Conservation (phyloP, 2,113 vertebrate genomes). For the Scytalopus superciliaris region DNA sequence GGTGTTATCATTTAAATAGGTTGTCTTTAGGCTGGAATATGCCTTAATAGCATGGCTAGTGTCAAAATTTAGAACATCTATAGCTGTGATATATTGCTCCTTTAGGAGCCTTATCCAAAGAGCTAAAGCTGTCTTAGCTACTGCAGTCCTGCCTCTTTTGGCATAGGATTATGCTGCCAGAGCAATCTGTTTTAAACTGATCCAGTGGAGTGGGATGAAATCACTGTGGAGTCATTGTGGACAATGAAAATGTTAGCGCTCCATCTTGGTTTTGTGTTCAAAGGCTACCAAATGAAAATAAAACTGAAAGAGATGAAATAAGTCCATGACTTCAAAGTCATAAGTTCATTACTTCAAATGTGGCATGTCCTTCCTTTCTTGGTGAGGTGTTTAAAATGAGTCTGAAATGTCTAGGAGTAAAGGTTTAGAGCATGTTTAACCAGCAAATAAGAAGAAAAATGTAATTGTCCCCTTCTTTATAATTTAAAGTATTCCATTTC, state of each 20-base stretch:
- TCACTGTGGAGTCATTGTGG: neutral
- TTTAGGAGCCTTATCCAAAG: neutral
- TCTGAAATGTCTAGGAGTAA: neutral
- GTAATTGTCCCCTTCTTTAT: neutral
- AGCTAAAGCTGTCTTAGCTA: neutral
- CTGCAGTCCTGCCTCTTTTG: neutral
- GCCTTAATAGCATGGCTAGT: neutral
- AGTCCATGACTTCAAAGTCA: neutral
- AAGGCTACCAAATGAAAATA: neutral
- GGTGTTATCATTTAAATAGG: neutral
- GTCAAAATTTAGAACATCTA: neutral
- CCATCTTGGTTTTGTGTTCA: neutral
- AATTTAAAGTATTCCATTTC: neutral
- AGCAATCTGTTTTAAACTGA: neutral
- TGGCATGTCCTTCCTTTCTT: neutral
- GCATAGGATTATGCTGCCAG: neutral
- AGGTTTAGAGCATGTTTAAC: neutral
- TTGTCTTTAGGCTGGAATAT: neutral
- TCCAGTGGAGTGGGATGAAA: neutral
- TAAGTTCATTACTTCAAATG: neutral
- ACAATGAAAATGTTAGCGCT: neutral
- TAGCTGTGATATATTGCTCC: neutral
- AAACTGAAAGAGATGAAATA: neutral
- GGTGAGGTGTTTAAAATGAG: neutral
- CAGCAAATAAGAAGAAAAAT: neutral